Evolutionary conservation across 2,888 invertebrate species (phyloP).

Genomic region (Andrena flavipes): DNA sequence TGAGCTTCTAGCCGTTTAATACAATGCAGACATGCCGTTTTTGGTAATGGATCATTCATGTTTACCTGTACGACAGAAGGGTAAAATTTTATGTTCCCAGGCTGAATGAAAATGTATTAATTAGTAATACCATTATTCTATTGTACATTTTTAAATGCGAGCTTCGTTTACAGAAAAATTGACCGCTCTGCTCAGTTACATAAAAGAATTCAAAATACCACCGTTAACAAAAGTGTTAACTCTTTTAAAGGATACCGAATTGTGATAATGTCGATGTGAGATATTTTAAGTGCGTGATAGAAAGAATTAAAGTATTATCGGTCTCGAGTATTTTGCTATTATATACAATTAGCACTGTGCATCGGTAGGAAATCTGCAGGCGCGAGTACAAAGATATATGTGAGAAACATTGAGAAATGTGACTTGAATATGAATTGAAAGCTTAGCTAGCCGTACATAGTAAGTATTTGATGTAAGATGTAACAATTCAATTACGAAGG

Average conservation of each 20-base stretch:
- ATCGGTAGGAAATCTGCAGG: background rate
- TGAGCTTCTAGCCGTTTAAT: constrained; percentile 86
- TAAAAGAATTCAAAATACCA: background rate
- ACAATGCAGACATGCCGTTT: constrained; percentile 87
- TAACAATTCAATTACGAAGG: constrained; percentile 15
- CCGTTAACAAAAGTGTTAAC: background rate
- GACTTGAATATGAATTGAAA: constrained; percentile 14
- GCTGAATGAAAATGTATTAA: background rate
- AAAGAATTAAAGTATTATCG: background rate
- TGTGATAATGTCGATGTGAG: background rate
- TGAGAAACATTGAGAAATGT: background rate
- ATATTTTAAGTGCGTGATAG: background rate
- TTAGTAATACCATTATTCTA: background rate
- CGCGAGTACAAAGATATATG: background rate
- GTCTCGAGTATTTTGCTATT: background rate
- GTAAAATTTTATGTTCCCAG: constrained; percentile 22
- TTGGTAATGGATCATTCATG: constrained; percentile 85
- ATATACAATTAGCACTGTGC: background rate
- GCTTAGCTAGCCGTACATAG: background rate
- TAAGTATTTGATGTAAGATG: background rate
- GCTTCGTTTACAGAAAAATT: background rate
- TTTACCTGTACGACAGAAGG: constrained; percentile 80
- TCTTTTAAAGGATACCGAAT: background rate
- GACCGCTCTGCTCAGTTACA: background rate
- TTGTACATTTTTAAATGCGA: background rate